phyloP scores from a whole-genome alignment of 2,888 invertebrate genomes.

The Oligia latruncula region DNA sequence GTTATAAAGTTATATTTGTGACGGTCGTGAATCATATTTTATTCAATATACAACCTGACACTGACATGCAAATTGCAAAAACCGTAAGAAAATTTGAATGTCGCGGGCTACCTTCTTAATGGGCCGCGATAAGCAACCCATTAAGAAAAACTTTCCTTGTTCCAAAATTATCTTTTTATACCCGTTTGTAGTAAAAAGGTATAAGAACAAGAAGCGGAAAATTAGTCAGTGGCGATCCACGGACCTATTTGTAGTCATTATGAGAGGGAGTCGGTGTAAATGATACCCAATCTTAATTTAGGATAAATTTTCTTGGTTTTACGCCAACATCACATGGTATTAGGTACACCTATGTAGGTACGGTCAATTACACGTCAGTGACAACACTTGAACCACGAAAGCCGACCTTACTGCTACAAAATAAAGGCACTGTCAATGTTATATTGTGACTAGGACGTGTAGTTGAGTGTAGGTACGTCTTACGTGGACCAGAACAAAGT shows the following conservation, averaged over 20 bases:
- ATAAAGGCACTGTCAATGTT: conserved; percentile 1
- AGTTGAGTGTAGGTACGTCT: conserved; percentile 3
- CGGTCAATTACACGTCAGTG: not conserved
- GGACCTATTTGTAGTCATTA: not conserved
- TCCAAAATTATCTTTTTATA: not conserved
- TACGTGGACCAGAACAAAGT: conserved; percentile 28
- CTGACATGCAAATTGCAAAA: too few relatives aligned
- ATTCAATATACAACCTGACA: too few relatives aligned
- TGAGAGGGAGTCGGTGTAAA: not conserved
- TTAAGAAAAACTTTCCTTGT: too few relatives aligned
- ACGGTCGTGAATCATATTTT: too few relatives aligned
- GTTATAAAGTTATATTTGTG: too few relatives aligned
- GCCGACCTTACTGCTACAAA: not conserved
- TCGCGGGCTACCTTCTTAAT: too few relatives aligned
- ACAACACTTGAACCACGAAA: not conserved
- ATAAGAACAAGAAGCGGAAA: not conserved
- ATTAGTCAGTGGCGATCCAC: not conserved
- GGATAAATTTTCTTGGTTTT: not conserved
- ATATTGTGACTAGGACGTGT: not conserved
- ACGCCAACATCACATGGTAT: not conserved
- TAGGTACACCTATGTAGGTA: not conserved
- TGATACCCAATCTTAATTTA: not conserved
- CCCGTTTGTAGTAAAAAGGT: not conserved
- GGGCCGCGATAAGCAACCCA: too few relatives aligned
- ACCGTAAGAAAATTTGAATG: not conserved